Evolutionary conservation across 2,113 vertebrate genomes (phyloP).

Genomic region (Tympanuchus pallidicinctus): DNA sequence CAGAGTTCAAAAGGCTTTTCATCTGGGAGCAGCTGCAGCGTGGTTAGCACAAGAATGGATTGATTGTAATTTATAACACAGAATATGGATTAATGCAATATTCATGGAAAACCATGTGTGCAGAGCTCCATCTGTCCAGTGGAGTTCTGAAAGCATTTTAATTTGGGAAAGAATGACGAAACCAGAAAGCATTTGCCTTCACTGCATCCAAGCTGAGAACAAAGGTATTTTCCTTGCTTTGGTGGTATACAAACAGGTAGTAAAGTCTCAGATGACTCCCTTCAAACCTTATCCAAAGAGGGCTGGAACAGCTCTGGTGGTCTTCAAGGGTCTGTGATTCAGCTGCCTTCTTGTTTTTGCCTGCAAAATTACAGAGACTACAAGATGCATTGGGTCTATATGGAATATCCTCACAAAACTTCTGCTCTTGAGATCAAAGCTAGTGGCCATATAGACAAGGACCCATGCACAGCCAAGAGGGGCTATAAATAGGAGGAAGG

Average conservation of each 20-base stretch:
- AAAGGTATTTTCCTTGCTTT: slow-evolving; percentile 49
- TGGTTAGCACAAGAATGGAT: slow-evolving; percentile 26
- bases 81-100: slow-evolving; percentile 62
- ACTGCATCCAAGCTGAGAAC: slow-evolving; percentile 32
- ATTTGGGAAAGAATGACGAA: slow-evolving; percentile 45
- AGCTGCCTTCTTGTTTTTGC: not conserved
- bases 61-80: slow-evolving; percentile 67
- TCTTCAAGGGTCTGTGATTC: not conserved
- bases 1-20: slow-evolving; percentile 65
- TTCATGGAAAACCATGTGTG: slow-evolving; percentile 23
- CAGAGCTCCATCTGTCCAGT: slow-evolving; percentile 27
- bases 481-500: not conserved
- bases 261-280: not conserved
- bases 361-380: not conserved
- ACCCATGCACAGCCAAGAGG: not conserved
- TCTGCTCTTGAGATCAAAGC: not conserved
- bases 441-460: not conserved
- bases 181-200: slow-evolving; percentile 36
- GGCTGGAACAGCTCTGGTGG: not conserved
- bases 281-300: not conserved
- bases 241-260: not conserved
- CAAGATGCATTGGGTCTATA: not conserved
- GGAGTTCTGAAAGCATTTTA: slow-evolving; percentile 46
- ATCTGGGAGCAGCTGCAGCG: slow-evolving; percentile 59
- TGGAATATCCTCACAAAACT: not conserved